Percentiles rank a stretch among this genome's conserved stretches.
phyloP scores from a whole-genome alignment of 2,888 invertebrate species.

The Heliconius charithonia region DNA sequence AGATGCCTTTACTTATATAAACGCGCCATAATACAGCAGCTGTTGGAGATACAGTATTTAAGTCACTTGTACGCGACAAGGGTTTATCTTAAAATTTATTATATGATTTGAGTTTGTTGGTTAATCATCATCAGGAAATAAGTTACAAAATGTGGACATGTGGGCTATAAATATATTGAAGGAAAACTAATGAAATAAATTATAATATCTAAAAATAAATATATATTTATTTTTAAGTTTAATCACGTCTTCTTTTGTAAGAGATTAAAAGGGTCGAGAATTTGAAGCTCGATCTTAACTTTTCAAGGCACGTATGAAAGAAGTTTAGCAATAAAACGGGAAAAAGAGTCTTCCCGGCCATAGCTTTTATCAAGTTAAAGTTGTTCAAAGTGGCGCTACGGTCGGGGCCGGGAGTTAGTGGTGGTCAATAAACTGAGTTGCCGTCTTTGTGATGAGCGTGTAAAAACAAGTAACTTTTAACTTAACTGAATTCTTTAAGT shows the following conservation, averaged over 20 bases:
- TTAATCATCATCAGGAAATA: neutral
- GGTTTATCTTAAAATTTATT: neutral
- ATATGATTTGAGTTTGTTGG: neutral
- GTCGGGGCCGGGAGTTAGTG: constrained; percentile 60
- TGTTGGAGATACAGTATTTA: constrained; percentile 37
- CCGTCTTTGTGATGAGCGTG: constrained; percentile 60
- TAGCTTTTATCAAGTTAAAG: constrained; percentile 75
- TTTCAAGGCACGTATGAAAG: constrained; percentile 73
- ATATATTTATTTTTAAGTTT: neutral
- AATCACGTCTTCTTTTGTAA: constrained; percentile 29
- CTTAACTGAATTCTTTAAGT: constrained; percentile 48
- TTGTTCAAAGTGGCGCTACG: constrained; percentile 72
- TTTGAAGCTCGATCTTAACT: constrained; percentile 64
- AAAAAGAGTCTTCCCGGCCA: constrained; percentile 70
- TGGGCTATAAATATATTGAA: neutral
- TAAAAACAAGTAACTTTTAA: constrained; percentile 47
- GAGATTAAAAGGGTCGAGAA: constrained; percentile 51
- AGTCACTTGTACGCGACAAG: neutral
- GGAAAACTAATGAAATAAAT: neutral
- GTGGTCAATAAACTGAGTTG: constrained; percentile 76
- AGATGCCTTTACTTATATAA: constrained; percentile 49
- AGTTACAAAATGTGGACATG: neutral
- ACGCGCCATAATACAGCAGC: constrained; percentile 51
- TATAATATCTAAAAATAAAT: neutral
- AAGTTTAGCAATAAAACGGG: constrained; percentile 79